A percentile compares a stretch with the other conserved stretches of the same genome.
Evolutionary conservation across 2,797 vertebrate species (phyloP).

Genomic region (Eulemur albifrons): DNA sequence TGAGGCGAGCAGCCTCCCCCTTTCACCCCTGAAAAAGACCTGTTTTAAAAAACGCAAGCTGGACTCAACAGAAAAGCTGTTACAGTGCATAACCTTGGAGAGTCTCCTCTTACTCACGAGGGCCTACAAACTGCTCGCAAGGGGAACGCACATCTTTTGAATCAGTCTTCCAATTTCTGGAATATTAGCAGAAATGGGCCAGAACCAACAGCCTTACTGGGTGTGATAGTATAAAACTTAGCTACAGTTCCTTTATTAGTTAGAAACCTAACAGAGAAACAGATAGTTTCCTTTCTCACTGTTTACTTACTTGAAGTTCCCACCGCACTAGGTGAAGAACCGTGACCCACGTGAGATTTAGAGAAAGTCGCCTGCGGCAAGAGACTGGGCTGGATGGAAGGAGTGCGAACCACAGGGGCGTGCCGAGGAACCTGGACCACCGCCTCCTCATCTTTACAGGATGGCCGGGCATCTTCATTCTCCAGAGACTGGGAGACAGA

Average conservation of each 20-base stretch:
- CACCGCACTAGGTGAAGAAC: conserved; percentile 77
- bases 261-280: rapidly evolving
- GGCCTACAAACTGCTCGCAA: neutral
- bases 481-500: conserved; percentile 92
- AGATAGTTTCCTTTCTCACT: neutral
- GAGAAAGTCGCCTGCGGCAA: conserved; percentile 87
- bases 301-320: conserved; percentile 85
- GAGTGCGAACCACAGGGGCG: conserved; percentile 90
- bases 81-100: rapidly evolving
- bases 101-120: neutral
- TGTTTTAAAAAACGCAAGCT: too few relatives aligned
- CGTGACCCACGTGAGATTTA: conserved; percentile 83
- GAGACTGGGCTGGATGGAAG: conserved; percentile 92
- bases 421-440: conserved; percentile 86
- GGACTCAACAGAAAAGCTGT: neutral
- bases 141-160: neutral
- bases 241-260: neutral
- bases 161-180: neutral
- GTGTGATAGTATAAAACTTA: neutral
- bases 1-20: neutral
- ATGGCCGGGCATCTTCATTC: conserved; percentile 85
- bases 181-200: neutral
- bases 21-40: neutral
- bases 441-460: conserved; percentile 82
- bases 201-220: neutral